Conservation (phyloP, 2,888 invertebrate genomes). For the Chrysolina haemoptera region DNA sequence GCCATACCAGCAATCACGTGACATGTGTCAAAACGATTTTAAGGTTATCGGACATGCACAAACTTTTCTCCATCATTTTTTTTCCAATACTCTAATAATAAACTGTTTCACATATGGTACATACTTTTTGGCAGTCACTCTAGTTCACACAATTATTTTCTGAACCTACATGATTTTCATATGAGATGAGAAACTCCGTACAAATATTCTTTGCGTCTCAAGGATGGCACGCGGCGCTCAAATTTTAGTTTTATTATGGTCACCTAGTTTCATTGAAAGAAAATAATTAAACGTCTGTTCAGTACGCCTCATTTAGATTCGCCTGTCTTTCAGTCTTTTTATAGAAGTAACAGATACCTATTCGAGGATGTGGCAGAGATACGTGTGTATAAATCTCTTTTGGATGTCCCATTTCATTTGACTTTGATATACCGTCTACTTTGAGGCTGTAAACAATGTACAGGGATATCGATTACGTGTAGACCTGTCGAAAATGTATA, state of each 20-base stretch:
- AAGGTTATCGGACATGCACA: no score
- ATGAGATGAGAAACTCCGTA: background rate
- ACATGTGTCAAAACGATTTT: no score
- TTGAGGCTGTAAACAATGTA: background rate
- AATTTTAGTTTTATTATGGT: background rate
- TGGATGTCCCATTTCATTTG: background rate
- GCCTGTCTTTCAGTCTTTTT: background rate
- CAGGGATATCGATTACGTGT: background rate
- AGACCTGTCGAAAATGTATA: background rate
- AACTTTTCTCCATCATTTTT: no score
- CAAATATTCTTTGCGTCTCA: background rate
- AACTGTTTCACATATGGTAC: no score
- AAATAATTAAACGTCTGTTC: slow-evolving; percentile 10
- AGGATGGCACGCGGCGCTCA: background rate
- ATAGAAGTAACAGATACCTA: slow-evolving; percentile 14
- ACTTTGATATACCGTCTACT: background rate
- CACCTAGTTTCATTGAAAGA: slow-evolving; percentile 8
- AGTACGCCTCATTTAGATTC: background rate
- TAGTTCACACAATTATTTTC: no score
- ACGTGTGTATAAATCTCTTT: background rate
- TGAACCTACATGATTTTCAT: no score
- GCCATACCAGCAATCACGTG: no score
- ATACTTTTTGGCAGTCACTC: no score
- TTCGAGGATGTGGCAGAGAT: background rate
- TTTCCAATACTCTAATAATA: no score